Base-by-base conservation (phyloP, 2,888 invertebrate genomes). In the Eurytoma californica region DNA sequence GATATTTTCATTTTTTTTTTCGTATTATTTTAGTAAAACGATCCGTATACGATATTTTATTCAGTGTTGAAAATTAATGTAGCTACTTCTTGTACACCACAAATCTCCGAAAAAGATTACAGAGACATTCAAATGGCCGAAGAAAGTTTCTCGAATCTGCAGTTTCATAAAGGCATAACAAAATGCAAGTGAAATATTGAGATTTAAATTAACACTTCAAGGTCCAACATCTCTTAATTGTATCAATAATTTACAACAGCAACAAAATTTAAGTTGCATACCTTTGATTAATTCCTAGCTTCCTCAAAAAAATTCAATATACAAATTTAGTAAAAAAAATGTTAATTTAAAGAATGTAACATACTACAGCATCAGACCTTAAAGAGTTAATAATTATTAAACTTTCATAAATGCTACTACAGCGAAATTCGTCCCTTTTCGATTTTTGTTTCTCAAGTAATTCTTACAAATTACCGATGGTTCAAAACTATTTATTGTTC, bases 401-500 rank as follows among this genome's bases (percentile, higher is more conserved):
- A 73, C 18, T 74, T 66, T 66, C 53, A 58, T 58, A 66, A 39
- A 39, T 39, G 39, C 47, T 58, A 74, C 66, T 65, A 51, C 65
- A 58, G 47, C 49, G 18, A 66, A 74, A 74, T 55, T 66, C 58
- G 58, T 66, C 65, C 55, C 28, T 66, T 47, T 74, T 65, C 28
- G 49, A 39, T 55, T 73, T 72, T 51, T 60, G 39, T 39, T 39
- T 39, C 39, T 39, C 39, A 9, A 72, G 30, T 61, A 51, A 47
- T 47, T 20, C 30, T 55, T 20, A 66, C 39, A 7, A n/a, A 73
- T 72, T 72, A 72, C 51, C 51, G 60, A 58, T 20, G 58, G 3
- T 51, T 72, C 39, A 30, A 55, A 68, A 69, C 28, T 72, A n/a
- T 20, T 73, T 65, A 73, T 73, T 74, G 57, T 66, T 74, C 58